phyloP scores from a whole-genome alignment of 2,797 vertebrate species.

The Cuculus canorus region DNA sequence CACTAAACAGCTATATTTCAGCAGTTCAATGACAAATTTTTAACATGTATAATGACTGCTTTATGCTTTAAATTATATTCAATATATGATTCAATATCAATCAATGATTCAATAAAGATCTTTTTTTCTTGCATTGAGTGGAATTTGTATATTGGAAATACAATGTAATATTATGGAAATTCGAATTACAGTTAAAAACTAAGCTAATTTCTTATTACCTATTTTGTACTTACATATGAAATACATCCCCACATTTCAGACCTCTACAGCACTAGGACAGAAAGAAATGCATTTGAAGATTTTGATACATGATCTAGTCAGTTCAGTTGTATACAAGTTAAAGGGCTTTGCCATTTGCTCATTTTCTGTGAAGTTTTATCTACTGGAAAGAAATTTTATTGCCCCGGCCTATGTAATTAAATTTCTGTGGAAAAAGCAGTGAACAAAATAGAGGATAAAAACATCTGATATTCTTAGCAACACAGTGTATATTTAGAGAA shows the following conservation, averaged over 20 bases:
- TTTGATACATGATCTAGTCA: neutral
- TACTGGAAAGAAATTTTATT: neutral
- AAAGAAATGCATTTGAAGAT: neutral
- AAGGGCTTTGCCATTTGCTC: neutral
- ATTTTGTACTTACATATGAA: neutral
- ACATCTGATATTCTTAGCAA: neutral
- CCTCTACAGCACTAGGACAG: neutral
- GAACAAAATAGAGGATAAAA: neutral
- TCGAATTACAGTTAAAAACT: neutral
- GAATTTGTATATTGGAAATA: neutral
- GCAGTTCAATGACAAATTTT: neutral
- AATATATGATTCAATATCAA: too few species aligned
- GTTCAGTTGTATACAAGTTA: neutral
- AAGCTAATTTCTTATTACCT: neutral
- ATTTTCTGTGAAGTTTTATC: neutral
- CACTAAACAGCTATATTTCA: neutral
- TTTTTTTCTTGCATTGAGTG: neutral
- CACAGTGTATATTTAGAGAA: neutral
- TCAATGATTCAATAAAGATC: neutral
- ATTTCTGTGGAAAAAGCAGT: neutral
- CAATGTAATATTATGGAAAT: neutral
- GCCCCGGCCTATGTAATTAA: neutral
- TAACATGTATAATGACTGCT: neutral
- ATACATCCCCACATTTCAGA: neutral
- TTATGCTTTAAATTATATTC: conserved; percentile 2